These are phyloP conservation scores for Cephus pygmeus DNA, from an alignment of 2,888 invertebrate species.

Conservation along the genomic window DNA sequence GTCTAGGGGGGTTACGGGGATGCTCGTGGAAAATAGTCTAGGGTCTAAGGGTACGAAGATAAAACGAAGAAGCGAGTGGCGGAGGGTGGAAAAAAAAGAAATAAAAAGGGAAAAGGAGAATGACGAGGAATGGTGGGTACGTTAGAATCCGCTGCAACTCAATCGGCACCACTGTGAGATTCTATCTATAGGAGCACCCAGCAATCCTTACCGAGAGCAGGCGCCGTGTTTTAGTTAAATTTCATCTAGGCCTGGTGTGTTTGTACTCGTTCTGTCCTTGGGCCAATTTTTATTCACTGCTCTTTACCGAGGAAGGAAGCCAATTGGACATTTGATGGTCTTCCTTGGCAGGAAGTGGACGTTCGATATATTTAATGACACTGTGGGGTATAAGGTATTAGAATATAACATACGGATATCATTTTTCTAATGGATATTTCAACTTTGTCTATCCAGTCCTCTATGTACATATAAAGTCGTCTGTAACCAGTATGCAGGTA, in stretches of 20 bases:
- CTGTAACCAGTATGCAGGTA: background rate
- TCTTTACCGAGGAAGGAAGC: background rate
- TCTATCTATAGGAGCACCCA: background rate
- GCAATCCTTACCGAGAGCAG: background rate
- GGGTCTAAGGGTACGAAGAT: background rate
- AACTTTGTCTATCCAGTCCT: background rate
- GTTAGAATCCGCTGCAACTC: background rate
- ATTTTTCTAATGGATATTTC: background rate
- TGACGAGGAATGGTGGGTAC: background rate
- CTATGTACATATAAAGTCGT: background rate
- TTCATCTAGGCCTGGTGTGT: background rate
- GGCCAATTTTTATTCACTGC: background rate
- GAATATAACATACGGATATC: background rate
- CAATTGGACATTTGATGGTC: background rate
- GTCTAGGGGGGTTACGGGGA: background rate
- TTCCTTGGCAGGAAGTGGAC: background rate
- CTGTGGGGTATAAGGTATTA: background rate
- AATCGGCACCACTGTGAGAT: background rate
- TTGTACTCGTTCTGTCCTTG: background rate
- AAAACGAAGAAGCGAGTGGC: background rate
- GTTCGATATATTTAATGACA: background rate
- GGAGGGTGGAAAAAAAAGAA: background rate
- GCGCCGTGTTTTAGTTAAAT: background rate
- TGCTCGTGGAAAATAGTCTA: background rate
- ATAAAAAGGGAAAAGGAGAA: background rate